Conservation (phyloP, 2,797 vertebrate species). For the Pyrocephalus nanus region DNA sequence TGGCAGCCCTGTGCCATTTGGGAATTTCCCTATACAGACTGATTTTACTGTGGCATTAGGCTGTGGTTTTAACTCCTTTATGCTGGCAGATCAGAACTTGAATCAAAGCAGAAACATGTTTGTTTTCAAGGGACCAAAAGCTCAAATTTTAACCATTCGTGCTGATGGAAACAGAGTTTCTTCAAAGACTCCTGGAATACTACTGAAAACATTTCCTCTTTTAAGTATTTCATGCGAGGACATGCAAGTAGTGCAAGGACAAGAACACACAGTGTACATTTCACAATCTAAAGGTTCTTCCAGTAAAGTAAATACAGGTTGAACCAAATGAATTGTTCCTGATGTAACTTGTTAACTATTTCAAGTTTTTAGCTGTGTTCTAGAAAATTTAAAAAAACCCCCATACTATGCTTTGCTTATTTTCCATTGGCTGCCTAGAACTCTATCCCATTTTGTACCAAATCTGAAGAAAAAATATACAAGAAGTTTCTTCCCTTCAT, state of each 20-base stretch:
- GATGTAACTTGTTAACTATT: neutral
- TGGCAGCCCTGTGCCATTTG: neutral
- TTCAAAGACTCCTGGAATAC: conserved; percentile 43
- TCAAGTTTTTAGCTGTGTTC: neutral
- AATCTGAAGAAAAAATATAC: neutral
- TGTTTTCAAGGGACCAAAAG: conserved; percentile 24
- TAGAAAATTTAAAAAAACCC: neutral
- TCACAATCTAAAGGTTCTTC: conserved; percentile 63
- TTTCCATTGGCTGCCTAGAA: neutral
- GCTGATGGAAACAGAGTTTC: neutral
- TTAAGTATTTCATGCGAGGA: conserved; percentile 47
- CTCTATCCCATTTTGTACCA: neutral
- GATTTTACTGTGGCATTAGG: neutral
- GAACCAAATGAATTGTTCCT: neutral
- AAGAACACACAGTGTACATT: conserved; percentile 49
- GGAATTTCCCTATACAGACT: neutral
- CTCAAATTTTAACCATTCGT: conserved; percentile 15
- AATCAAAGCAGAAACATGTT: neutral
- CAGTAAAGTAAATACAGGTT: conserved; percentile 43
- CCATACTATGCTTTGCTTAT: neutral
- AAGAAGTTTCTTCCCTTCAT: neutral
- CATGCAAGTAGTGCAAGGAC: conserved; percentile 45
- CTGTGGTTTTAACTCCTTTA: neutral
- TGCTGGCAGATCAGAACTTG: neutral
- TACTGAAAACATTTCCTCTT: conserved; percentile 66